A percentile compares a stretch with the other conserved stretches of the same genome.
These are phyloP conservation scores for Sarotherodon lohbergeri DNA, from an alignment of 2,113 vertebrate genomes.

Conservation along the genomic window DNA sequence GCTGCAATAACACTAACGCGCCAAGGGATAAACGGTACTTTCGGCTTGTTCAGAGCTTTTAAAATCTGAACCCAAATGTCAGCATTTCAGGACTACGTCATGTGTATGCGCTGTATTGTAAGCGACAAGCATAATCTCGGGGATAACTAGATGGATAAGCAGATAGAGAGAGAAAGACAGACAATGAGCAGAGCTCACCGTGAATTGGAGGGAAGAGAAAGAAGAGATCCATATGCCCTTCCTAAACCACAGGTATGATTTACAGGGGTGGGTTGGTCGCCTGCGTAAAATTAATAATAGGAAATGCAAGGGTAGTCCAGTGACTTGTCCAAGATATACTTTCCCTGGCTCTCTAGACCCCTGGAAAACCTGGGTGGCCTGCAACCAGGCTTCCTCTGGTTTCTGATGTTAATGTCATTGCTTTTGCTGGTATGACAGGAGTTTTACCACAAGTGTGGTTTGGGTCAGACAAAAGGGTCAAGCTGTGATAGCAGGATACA, in stretches of 20 bases:
- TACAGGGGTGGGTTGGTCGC: conserved; percentile 58
- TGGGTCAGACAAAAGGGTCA: conserved; percentile 54
- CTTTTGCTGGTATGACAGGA: conserved; percentile 56
- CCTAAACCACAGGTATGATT: conserved; percentile 72
- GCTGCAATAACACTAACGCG: conserved; percentile 32
- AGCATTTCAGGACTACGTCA: background rate
- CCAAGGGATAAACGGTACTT: background rate
- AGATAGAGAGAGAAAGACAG: background rate
- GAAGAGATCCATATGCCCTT: conserved; percentile 23
- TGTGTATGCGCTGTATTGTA: background rate
- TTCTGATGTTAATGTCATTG: conserved; percentile 73
- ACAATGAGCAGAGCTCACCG: conserved; percentile 29
- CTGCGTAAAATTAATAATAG: conserved; percentile 72
- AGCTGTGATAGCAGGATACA: conserved; percentile 43
- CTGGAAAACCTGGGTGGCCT: conserved; percentile 74
- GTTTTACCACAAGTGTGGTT: conserved; percentile 56
- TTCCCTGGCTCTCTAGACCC: conserved; percentile 59
- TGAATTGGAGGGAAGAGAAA: conserved; percentile 1
- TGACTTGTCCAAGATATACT: conserved; percentile 72
- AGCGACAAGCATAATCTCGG: conserved; percentile 9
- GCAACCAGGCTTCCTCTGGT: conserved; percentile 66
- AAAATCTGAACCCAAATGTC: background rate
- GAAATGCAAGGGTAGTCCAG: conserved; percentile 66
- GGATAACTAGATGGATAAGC: background rate
- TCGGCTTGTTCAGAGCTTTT: background rate